These are phyloP conservation scores for Plemyria rubiginata DNA, from an alignment of 2,888 invertebrate genomes.

Conservation along the genomic window DNA sequence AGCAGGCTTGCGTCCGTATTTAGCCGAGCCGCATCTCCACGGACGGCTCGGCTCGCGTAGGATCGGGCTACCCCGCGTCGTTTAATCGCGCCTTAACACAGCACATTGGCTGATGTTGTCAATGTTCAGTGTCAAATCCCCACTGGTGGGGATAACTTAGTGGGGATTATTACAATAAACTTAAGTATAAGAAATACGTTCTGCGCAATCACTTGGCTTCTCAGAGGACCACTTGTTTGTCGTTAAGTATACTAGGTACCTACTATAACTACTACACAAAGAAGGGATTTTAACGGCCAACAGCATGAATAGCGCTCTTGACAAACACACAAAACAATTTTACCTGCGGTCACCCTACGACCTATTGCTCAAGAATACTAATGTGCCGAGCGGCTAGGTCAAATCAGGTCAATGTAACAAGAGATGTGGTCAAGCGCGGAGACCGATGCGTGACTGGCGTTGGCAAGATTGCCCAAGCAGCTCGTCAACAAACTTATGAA, in stretches of 20 bases:
- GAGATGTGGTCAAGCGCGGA: constrained; percentile 19
- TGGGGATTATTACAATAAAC: no score
- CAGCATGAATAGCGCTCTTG: constrained; percentile 6
- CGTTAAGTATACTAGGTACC: not conserved
- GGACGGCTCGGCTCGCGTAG: no score
- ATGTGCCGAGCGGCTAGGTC: constrained; percentile 20
- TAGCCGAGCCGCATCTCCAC: no score
- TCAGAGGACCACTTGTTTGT: no score
- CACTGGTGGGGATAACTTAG: no score
- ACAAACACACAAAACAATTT: not conserved
- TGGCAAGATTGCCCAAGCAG: constrained; percentile 17
- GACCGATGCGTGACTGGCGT: constrained; percentile 12
- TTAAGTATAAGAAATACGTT: no score
- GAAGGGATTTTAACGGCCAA: not conserved
- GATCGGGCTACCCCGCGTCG: no score
- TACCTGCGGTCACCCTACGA: constrained; percentile 10
- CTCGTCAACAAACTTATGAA: constrained; percentile 13
- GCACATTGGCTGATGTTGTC: no score
- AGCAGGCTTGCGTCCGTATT: no score
- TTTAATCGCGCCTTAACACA: no score
- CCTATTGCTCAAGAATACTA: constrained; percentile 30
- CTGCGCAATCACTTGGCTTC: no score
- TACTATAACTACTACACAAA: not conserved
- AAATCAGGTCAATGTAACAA: constrained; percentile 31
- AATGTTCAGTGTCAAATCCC: no score